Base-by-base conservation (phyloP, 1,140 invertebrate species). In the Rhagoletis pomonella region DNA sequence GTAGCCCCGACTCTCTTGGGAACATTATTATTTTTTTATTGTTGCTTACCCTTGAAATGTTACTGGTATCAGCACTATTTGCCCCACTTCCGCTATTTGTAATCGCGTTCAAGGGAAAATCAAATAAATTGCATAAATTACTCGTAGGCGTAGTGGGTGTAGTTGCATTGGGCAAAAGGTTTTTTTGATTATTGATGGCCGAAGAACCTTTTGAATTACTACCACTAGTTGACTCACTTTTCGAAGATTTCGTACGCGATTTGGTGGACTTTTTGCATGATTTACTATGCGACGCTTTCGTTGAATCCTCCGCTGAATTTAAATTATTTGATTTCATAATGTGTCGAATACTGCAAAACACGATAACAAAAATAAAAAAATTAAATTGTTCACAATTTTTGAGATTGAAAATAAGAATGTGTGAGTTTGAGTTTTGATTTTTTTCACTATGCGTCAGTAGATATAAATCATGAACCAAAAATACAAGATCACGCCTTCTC, bases 201-300 rank as follows among this genome's bases (percentile, higher is more conserved):
- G 65, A 60, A 55, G 65, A 60, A 55, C 67, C 89, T 89, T 90
- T 90, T 60, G 29, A 88, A 55, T 60, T 87, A n/a, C 17, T 47
- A 9, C 47, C 64, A 55, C 88, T 65, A n/a, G 59, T 85, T 17
- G 84, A 17, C 29, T 91, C 90, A 67, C 87, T 86, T 87, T 92
- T 92, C 0, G 89, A 81, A 14, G 90, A 88, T 89, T 92, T 92
- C 6, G 90, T 87, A 3, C 91, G 90, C 4, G 91, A 91, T 86
- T 92, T 92, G 29, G 91, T 91, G 4, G 91, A 90, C 88, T 92
- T 92, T 59, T 92, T 92, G 62, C 65, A 91, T 3, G 90, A 88
- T 89, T 91, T 92, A 19, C 85, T 88, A 65, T 89, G 86, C 44
- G 89, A 87, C 7, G 90, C 87, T 87, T 91, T 92, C 67, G 81